Base-by-base conservation (phyloP, 2,888 invertebrate species). In the Diploptera punctata region DNA sequence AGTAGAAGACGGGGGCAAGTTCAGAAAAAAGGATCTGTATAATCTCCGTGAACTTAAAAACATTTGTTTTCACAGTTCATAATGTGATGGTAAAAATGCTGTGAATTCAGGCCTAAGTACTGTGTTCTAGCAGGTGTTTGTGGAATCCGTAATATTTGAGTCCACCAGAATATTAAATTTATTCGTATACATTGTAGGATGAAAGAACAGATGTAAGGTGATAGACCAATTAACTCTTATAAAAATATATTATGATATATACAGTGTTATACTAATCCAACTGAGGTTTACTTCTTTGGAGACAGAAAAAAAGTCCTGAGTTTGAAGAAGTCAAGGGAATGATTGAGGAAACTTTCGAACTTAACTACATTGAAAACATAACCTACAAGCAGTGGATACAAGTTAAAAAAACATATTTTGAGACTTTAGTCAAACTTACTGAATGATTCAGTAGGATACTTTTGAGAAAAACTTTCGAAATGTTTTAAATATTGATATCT, bases 331-430 rank as follows among this genome's bases (percentile, higher is more conserved):
- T 54, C 19, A 7, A 54, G 13, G 7, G 1, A 54, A 24, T 16
- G 54, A 24, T 54, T 10, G 13, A 2, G 16, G 54, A 54, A 54
- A 16, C 13, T 54, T 19, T 24, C 21, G 21, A 54, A 7, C 54
- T 54, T 4, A 19, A 54, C 19, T 7, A 4, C 10, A 13, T 19
- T 54, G 21, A 7, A 2, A 21, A 54, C 13, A 54, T 54, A n/a
- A 54, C 54, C 9, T 54, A 54, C 54, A 54, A 54, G 9, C 54
- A 54, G 21, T 52, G 52, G 52, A 52, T 52, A 19, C 21, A 13
- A 54, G 26, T 54, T 54, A 54, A 19, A 19, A 54, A 54, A 19
- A 54, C 4, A 52, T 52, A 4, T n/a, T 16, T 52, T 16, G 52
- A 16, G 21, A 19, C 21, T 9, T n/a, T 19, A 4, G 18, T 19